These are phyloP conservation scores for Pachyseris speciosa DNA, from an alignment of 64 coral and sea anemone species.

Conservation along the genomic window DNA sequence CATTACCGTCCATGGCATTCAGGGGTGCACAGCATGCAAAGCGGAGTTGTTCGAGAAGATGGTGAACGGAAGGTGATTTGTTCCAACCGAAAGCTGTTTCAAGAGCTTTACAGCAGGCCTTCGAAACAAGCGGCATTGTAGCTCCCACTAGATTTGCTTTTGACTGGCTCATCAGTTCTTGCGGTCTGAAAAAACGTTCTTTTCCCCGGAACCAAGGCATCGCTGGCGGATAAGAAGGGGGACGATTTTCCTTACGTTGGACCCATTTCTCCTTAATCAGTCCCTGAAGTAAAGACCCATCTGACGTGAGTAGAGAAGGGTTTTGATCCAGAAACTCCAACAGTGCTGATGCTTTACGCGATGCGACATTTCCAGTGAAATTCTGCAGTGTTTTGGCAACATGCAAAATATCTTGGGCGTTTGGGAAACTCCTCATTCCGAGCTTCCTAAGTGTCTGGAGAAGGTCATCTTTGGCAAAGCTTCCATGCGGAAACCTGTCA, in stretches of 20 bases:
- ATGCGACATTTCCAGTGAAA: background rate
- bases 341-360: constrained; percentile 24
- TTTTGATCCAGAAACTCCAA: constrained; percentile 31
- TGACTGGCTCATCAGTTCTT: constrained; percentile 3
- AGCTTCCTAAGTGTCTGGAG: constrained; percentile 37
- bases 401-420: constrained; percentile 12
- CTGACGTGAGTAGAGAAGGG: background rate
- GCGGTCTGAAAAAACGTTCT: constrained; percentile 1
- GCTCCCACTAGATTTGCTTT: constrained; percentile 62
- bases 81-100: constrained; percentile 69
- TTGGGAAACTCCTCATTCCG: constrained; percentile 49
- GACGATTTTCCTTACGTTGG: background rate
- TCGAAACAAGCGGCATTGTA: constrained; percentile 46
- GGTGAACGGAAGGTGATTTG: constrained; percentile 23
- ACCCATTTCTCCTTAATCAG: constrained; percentile 35
- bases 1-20: background rate
- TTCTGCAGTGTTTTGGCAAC: constrained; percentile 21
- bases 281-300: background rate
- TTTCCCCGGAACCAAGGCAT: constrained; percentile 29
- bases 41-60: constrained; percentile 54
- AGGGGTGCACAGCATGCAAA: constrained; percentile 16
- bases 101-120: background rate
- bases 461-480: constrained; percentile 34
- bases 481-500: constrained; percentile 64
- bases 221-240: background rate